Evolutionary conservation across 2,888 invertebrate genomes (phyloP).

Genomic region (Muscina levida): DNA sequence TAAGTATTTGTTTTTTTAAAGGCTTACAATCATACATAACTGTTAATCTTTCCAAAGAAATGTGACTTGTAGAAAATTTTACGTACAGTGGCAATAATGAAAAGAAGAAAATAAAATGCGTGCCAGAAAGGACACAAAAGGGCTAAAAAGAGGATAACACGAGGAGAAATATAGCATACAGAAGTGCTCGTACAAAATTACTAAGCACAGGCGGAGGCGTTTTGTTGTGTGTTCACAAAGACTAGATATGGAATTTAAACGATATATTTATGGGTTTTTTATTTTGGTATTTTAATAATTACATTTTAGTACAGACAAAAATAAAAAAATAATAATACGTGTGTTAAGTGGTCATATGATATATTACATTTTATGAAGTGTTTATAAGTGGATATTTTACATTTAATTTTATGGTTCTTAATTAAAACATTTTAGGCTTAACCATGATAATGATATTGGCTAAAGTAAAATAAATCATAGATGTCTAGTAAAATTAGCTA

Average conservation of each 20-base stretch:
- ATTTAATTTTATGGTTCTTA: too few species aligned
- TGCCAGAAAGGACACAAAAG: slow-evolving; percentile 9
- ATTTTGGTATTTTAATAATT: too few species aligned
- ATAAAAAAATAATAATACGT: too few species aligned
- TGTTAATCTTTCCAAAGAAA: slow-evolving; percentile 51
- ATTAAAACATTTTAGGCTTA: too few species aligned
- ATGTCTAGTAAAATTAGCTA: too few species aligned
- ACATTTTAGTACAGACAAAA: too few species aligned
- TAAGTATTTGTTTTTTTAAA: slow-evolving; percentile 53
- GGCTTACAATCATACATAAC: slow-evolving; percentile 47
- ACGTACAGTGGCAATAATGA: not conserved
- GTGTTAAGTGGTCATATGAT: too few species aligned
- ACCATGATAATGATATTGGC: too few species aligned
- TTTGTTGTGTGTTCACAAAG: not conserved
- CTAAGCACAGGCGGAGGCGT: not conserved
- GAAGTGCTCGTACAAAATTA: not conserved
- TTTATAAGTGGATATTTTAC: too few species aligned
- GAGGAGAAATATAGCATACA: not conserved
- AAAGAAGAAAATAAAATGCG: not conserved
- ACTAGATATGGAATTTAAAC: not conserved
- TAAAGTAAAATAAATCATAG: too few species aligned
- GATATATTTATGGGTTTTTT: too few species aligned
- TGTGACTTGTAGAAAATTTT: slow-evolving; percentile 51
- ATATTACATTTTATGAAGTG: too few species aligned
- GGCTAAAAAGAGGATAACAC: slow-evolving; percentile 8